These are phyloP conservation scores for Herpetotheres cachinnans DNA, from an alignment of 2,113 vertebrate genomes.

Conservation along the genomic window DNA sequence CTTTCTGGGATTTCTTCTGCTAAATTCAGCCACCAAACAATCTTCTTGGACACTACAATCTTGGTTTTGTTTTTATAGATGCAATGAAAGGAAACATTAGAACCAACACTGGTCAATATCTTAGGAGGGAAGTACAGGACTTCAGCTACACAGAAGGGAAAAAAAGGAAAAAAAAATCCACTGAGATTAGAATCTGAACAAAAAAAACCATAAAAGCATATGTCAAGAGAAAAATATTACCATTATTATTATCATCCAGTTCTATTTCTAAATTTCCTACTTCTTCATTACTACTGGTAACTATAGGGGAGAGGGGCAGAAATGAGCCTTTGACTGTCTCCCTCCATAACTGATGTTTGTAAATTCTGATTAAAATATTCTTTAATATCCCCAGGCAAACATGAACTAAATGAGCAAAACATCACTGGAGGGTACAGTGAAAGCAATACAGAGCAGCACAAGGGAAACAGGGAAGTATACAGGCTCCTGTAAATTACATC, in stretches of 20 bases:
- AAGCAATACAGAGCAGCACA: not conserved
- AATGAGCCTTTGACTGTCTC: not conserved
- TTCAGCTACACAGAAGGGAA: slow-evolving; percentile 38
- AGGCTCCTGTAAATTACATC: not conserved
- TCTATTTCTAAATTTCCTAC: not conserved
- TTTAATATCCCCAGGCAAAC: not conserved
- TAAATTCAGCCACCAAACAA: slow-evolving; percentile 86
- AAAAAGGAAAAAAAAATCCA: not conserved
- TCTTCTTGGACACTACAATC: slow-evolving; percentile 67
- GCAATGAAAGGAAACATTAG: slow-evolving; percentile 83
- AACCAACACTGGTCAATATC: slow-evolving; percentile 76
- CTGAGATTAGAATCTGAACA: not conserved
- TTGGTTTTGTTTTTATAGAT: slow-evolving; percentile 78
- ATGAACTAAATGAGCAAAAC: not conserved
- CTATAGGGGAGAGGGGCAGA: not conserved
- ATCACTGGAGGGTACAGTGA: not conserved
- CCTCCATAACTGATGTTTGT: not conserved
- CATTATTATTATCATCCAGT: not conserved
- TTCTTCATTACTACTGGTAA: not conserved
- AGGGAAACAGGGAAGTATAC: not conserved
- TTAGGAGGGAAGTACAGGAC: slow-evolving; percentile 88
- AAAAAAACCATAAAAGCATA: not conserved
- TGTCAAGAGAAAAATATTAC: not conserved
- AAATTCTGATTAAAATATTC: not conserved
- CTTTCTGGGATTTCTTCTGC: slow-evolving; percentile 71